Evolutionary conservation across 2,888 invertebrate genomes (phyloP), one percentile per base, ranked within the genome.

Genomic region (Tenodera sinensis): DNA sequence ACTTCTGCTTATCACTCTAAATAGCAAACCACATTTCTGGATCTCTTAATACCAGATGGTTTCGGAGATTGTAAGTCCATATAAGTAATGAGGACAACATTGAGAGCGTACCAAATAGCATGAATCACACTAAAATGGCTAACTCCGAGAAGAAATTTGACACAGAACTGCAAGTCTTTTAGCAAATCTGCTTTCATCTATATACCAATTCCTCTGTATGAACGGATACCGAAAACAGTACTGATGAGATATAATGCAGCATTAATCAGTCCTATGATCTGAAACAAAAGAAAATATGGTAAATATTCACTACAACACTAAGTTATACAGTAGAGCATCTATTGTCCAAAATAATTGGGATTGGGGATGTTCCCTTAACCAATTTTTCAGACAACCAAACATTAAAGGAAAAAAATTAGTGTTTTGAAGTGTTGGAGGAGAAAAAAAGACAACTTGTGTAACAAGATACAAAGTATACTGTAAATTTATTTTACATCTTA

Each of bases 241-340:
- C 97, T 97, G 87, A 97, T 91, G 84, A 97, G 94, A 92, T 98
- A 98, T 1, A 97, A 93, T 1, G 93, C 95, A 4, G 96, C 93
- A 92, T 97, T 95, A 28, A 97, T 94, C 27, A 97, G 93, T 25
- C 97, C 97, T 93, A 97, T 95, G 85, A 97, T 94, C 97, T 97
- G 94, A 91, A 95, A 95, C 84, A 27, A 54, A 47, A 83, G 12
- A 47, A 82, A 88, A 15, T 84, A 3, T 83, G 84, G 4, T 42
- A 42, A 42, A 42, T 12, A 42, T 12, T 42, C 12, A 42, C 42
- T 42, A 42, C 12, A 42, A 12, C 42, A 34, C 4, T 34, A 4
- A 7, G 4, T n/a, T n/a, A n/a, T n/a, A n/a, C n/a, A n/a, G n/a
- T n/a, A n/a, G n/a, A n/a, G n/a, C n/a, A n/a, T n/a, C n/a, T n/a